Evolutionary conservation across 2,113 vertebrate species (phyloP), one percentile per base, ranked within the genome.

Genomic region (Nothocercus nigrocapillus): DNA sequence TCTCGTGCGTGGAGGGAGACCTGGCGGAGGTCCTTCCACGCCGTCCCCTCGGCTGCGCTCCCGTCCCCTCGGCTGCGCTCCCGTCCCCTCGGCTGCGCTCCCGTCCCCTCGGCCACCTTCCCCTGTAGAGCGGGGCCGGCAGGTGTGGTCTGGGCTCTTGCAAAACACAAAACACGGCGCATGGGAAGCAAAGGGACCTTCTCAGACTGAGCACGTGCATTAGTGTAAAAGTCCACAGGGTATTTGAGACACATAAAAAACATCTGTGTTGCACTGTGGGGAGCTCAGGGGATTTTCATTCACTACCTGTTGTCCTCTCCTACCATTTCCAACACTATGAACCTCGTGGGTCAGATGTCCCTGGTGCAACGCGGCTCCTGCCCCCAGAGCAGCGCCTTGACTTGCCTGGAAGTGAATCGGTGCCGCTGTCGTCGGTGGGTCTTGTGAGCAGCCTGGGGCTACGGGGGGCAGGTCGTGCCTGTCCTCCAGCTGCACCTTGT

Each of bases 331-430:
- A 7, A 27, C 7, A 3, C 17, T 56, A 30, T 6, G 15, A 56
- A 56, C 54, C 9, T 17, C 9, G 16, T 28, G 36, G 11, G 28
- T 40, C 62, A 51, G 0, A 0, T 17, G 30, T 32, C 16, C 3
- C 1, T 32, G 45, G 24, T 24, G 38, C 59, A 32, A 3, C 19
- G 4, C 10, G 14, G 68, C 74, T 73, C 7, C 30, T 38, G 49
- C 42, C 38, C 15, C 17, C 30, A 49, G 73, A 28, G 9, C 18
- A 7, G 25, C 1, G 0, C 0, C 2, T 59, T 51, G 27, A 19
- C 64, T 72, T 54, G 53, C 53, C 40, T 30, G 47, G 36, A 59
- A 68, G 15, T 17, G n/a, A 63, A 2, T 30, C 9, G 2, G 1
- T 1, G 1, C 42, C 53, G 42, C 9, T 4, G 2, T 67, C 25